Percentiles rank a stretch among this genome's conserved stretches.
These are phyloP conservation scores for Thalassaphorura encarpata DNA, from an alignment of 1,140 invertebrate genomes.

Conservation along the genomic window DNA sequence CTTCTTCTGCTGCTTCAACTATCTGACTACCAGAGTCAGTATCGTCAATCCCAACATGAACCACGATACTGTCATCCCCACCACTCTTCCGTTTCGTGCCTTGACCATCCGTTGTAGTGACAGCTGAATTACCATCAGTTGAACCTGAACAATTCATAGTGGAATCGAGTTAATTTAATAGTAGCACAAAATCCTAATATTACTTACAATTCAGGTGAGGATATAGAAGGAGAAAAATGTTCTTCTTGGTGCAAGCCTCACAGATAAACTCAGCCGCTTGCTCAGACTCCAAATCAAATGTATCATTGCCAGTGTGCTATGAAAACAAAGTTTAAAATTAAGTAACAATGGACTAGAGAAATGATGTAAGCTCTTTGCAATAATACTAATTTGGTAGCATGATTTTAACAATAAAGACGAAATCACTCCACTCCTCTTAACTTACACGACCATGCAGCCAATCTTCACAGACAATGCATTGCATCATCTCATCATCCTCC, in stretches of 20 bases:
- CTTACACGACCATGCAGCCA: constrained; percentile 77
- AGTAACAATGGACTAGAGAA: neutral
- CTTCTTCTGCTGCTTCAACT: neutral
- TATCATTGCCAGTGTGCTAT: neutral
- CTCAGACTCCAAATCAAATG: constrained; percentile 32
- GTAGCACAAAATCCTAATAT: neutral
- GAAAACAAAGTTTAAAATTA: constrained; percentile 8
- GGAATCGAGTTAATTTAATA: neutral
- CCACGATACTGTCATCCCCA: neutral
- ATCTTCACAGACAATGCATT: constrained; percentile 90
- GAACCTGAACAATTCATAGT: neutral
- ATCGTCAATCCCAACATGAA: neutral
- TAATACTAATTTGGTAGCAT: neutral
- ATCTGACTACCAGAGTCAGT: neutral
- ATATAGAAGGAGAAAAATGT: constrained; percentile 22
- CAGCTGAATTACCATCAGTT: neutral
- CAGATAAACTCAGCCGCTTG: constrained; percentile 45
- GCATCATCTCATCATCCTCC: constrained; percentile 80
- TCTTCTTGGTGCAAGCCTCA: constrained; percentile 34
- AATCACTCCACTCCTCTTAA: no score
- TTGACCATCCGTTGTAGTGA: neutral
- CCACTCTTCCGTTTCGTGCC: neutral
- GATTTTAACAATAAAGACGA: neutral
- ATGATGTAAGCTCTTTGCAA: neutral
- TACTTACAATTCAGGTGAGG: no score